Evolutionary conservation across 2,888 invertebrate species (phyloP).

Genomic region (Synanthedon tipuliformis): DNA sequence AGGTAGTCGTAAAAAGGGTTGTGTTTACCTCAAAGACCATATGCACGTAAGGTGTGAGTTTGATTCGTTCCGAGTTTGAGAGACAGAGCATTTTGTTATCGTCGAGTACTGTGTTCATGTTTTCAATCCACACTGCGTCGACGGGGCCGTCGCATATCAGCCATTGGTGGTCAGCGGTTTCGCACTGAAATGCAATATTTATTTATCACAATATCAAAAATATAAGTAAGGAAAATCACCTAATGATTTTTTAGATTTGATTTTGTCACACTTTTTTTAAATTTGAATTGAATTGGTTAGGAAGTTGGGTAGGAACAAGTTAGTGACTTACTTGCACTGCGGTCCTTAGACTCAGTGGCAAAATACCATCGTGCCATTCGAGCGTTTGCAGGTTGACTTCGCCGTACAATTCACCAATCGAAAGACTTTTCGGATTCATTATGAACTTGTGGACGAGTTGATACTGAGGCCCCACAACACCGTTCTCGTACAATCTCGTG

Average conservation of each 20-base stretch:
- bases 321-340: conserved; percentile 45
- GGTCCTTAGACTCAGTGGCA: conserved; percentile 68
- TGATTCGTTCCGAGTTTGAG: conserved; percentile 91
- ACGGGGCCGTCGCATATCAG: conserved; percentile 92
- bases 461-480: conserved; percentile 72
- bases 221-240: too few species aligned
- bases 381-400: conserved; percentile 85
- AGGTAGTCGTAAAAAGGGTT: too few species aligned
- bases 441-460: conserved; percentile 81
- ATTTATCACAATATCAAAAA: too few species aligned
- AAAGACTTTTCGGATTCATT: conserved; percentile 90
- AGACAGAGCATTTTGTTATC: conserved; percentile 94
- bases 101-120: conserved; percentile 91
- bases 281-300: too few species aligned
- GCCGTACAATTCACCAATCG: conserved; percentile 89
- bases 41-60: conserved; percentile 87
- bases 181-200: conserved; percentile 21
- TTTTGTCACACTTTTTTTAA: too few species aligned
- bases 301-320: too few species aligned
- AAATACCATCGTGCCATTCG: conserved; percentile 91
- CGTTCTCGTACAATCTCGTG: conserved; percentile 72
- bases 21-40: conserved; percentile 82
- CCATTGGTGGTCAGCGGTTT: conserved; percentile 85
- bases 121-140: conserved; percentile 95
- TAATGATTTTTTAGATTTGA: too few species aligned